Conservation (phyloP, 2,113 vertebrate genomes). For the Machaerirhynchus nigripectus region DNA sequence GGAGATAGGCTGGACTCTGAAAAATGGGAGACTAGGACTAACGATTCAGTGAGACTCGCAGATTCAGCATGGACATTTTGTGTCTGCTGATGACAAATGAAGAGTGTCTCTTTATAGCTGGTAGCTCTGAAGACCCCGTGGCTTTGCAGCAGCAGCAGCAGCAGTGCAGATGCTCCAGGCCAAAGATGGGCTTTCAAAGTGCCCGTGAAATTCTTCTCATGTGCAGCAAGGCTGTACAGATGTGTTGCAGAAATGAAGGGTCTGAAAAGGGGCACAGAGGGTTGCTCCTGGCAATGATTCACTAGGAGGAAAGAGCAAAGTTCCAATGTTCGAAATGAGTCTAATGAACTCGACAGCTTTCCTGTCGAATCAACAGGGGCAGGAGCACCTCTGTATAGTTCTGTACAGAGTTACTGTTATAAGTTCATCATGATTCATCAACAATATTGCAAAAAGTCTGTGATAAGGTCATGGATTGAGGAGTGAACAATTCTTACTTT, state of each 20-base stretch:
- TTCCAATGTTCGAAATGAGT: background rate
- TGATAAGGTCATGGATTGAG: background rate
- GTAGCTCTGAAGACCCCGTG: accelerated
- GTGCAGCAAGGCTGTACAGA: background rate
- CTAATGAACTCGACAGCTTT: background rate
- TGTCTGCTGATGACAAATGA: background rate
- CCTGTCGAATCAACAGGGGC: background rate
- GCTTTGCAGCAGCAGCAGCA: background rate
- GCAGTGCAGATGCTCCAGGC: background rate
- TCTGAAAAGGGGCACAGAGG: background rate
- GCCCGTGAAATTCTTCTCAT: background rate
- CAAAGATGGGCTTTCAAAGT: background rate
- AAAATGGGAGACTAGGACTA: background rate
- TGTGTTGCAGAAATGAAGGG: background rate
- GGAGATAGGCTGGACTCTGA: background rate
- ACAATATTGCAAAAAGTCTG: background rate
- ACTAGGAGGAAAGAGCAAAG: background rate
- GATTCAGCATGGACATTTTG: background rate
- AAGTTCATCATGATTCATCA: background rate
- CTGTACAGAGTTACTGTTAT: background rate
- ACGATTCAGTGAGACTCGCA: background rate
- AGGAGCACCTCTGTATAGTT: background rate
- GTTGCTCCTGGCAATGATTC: background rate
- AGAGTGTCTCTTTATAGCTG: background rate
- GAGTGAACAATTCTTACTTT: background rate